Evolutionary conservation across 2,797 vertebrate species (phyloP), one percentile per base, ranked within the genome.

Genomic region (Hafferia zeledoni): DNA sequence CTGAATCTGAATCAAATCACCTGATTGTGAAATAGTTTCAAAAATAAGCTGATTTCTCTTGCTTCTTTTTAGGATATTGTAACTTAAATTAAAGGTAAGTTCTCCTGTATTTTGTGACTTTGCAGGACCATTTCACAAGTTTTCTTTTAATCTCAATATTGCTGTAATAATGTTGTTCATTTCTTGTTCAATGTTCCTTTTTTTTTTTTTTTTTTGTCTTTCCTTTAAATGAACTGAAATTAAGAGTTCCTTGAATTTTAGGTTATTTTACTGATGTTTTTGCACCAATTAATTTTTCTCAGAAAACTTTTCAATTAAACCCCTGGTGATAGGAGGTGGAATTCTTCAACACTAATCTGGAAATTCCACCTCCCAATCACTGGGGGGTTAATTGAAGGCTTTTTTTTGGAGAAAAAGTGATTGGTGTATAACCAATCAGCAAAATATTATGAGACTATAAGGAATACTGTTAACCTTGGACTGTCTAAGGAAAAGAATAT

Each of bases 31-130:
- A 96, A 95, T 39, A 91, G 74, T 91, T 97, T 89, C 65, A 95
- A 94, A 96, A 92, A 94, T 61, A 94, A 93, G 76, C 69, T 97
- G 95, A 97, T 98, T 96, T 93, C 10, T 85, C 86, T 91, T 95
- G 63, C 67, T 95, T 96, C 41, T 86, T 92, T 97, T 96, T 93
- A 87, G 50, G 75, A 89, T 91, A 93, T 89, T 95, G 55, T 68
- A 93, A 92, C 91, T 94, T 93, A 93, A 97, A 93, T 81, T 79
- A 96, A 85, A 71, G 52, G 41, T 93, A 85, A 68, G 20, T 86
- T 96, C 96, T 76, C 56, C 74, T 69, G 39, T 41, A 91, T 95
- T 95, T 96, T 94, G 46, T 90, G 91, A 87, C 52, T 95, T 96
- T 83, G 57, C 64, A 74, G 49, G 76, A 77, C 57, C 83, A 77